Conservation (phyloP, 2,888 invertebrate genomes). For the Folsomia candida region DNA sequence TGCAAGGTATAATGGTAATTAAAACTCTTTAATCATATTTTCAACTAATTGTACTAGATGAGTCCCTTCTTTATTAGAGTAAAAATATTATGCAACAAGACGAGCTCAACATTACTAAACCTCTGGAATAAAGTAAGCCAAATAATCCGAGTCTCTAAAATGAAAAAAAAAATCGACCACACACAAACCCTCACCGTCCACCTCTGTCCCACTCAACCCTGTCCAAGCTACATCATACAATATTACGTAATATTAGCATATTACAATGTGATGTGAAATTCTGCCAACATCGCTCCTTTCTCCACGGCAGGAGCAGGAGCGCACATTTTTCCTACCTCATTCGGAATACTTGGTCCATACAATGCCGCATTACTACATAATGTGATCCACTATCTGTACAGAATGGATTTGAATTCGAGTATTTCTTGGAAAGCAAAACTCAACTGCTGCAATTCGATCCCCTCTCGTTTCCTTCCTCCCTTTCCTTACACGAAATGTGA, state of each 20-base stretch:
- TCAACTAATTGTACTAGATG: no score
- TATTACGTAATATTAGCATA: conserved; percentile 22
- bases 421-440: background rate
- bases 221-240: no score
- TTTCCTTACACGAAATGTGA: conserved; percentile 4
- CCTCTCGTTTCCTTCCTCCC: conserved; percentile 1
- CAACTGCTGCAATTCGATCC: background rate
- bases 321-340: background rate
- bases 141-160: no score
- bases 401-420: background rate
- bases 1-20: no score
- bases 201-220: no score
- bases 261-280: conserved; percentile 12
- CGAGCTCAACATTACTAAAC: no score
- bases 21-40: no score
- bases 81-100: no score
- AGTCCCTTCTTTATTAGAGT: no score
- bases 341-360: conserved; percentile 2
- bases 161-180: no score
- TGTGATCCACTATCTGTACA: background rate
- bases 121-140: no score
- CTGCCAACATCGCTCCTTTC: background rate
- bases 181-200: no score
- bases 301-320: background rate
- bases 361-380: background rate